Conservation (phyloP, 2,888 invertebrate genomes). For the Aleiodes leptofemur region DNA sequence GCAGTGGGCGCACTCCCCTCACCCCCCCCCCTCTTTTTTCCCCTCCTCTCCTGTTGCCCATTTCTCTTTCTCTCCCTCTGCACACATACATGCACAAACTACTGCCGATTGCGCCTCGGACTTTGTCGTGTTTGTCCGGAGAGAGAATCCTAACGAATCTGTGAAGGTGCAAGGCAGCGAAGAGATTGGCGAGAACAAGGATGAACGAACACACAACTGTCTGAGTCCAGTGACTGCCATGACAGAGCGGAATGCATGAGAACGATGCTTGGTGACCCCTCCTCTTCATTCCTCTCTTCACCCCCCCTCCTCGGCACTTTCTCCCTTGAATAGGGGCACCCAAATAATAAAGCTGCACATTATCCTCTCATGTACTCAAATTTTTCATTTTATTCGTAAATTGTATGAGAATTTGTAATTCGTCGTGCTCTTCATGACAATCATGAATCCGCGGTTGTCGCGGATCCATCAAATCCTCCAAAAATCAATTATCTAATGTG, state of each 20-base stretch:
- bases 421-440: constrained; percentile 16
- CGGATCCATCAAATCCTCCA: constrained; percentile 59
- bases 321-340: neutral
- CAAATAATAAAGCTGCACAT: constrained; percentile 12
- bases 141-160: constrained; percentile 39
- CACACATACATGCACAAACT: neutral
- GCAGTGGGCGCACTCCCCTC: constrained; percentile 62
- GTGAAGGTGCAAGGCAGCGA: constrained; percentile 49
- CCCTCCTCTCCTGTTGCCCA: constrained; percentile 28
- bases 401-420: constrained; percentile 19
- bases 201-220: constrained; percentile 55
- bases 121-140: constrained; percentile 29
- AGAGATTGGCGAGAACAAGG: constrained; percentile 49
- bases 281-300: constrained; percentile 54
- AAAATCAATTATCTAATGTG: constrained; percentile 74
- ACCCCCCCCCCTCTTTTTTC: neutral
- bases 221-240: constrained; percentile 68
- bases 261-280: constrained; percentile 72
- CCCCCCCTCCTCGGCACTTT: constrained; percentile 52
- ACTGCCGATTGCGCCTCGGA: constrained; percentile 3
- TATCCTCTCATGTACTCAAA: constrained; percentile 10
- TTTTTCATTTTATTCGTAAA: constrained; percentile 16
- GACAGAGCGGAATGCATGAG: constrained; percentile 74
- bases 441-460: constrained; percentile 46
- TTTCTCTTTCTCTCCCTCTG: constrained; percentile 45